Percentiles rank a stretch among this genome's conserved stretches.
These are phyloP conservation scores for Chrysodeixis includens DNA, from an alignment of 2,888 invertebrate species.

Conservation along the genomic window DNA sequence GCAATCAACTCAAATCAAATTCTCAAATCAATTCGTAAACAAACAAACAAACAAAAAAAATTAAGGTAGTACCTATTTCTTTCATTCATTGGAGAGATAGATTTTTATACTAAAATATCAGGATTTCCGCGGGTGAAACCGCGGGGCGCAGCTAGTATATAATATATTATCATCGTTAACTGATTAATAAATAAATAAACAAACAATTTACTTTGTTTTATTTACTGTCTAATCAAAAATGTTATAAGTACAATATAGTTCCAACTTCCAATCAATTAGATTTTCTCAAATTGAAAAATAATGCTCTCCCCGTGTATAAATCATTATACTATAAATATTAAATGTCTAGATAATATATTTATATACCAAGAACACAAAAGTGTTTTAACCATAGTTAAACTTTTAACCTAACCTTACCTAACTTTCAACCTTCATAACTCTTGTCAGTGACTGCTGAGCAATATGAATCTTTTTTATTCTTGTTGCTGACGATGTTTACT, in stretches of 20 bases:
- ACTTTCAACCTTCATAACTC: background rate
- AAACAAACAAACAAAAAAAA: too few species aligned
- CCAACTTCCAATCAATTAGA: background rate
- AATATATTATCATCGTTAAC: background rate
- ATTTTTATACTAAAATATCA: too few species aligned
- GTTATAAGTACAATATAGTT: background rate
- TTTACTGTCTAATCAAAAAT: background rate
- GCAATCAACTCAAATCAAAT: too few species aligned
- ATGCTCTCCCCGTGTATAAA: background rate
- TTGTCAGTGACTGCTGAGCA: background rate
- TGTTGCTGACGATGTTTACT: background rate
- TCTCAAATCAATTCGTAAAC: too few species aligned
- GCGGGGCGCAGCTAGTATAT: too few species aligned
- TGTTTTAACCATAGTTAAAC: background rate
- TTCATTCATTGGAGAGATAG: too few species aligned
- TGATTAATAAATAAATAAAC: too few species aligned
- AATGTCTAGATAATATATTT: background rate
- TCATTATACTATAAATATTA: background rate
- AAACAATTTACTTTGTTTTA: background rate
- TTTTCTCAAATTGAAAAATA: conserved; percentile 1
- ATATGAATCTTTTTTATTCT: conserved; percentile 1
- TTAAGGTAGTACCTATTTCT: too few species aligned
- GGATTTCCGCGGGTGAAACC: too few species aligned
- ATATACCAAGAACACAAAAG: background rate
- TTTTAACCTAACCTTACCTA: background rate